Evolutionary conservation across 2,888 invertebrate genomes (phyloP), one percentile per base, ranked within the genome.

Genomic region (Brenthis ino): DNA sequence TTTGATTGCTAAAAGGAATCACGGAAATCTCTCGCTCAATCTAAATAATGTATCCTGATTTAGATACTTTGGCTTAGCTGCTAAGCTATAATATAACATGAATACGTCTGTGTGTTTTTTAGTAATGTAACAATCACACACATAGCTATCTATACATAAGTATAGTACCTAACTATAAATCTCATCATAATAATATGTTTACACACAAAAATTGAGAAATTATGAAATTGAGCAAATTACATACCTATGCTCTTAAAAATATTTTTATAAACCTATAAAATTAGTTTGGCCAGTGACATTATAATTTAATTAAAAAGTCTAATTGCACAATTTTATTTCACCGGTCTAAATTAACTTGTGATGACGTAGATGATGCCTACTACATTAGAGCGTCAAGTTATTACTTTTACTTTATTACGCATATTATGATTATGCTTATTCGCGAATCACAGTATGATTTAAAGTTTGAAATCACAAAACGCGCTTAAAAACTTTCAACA

Each of bases 401-500:
- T 70, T 71, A 75, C 6, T 61, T 51, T 51, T 56, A 43, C 28
- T 55, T 56, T 72, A 72, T 65, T 50, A 50, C 28, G 68, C 77
- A 79, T 78, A 80, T 79, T 78, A 80, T 80, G 78, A 82, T 82
- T 80, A 78, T 75, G 75, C 81, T 83, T 83, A 86, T 82, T 79
- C 80, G 81, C 79, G 80, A 86, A 82, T 79, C 80, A 82, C 79
- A 80, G 75, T 73, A 16, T 50, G 74, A 82, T 84, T 85, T 81
- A 80, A 80, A 81, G 77, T 82, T 81, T 77, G 79, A 83, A 85
- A 86, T 84, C 84, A 83, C 80, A 79, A 82, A 82, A 84, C 82
- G 86, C 85, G 86, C 83, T 87, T 81, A 82, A 86, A 90, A 89
- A 88, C 88, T 87, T 89, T 86, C 87, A 91, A 91, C 92, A 91